These are phyloP conservation scores for Alaudala cheleensis DNA, from an alignment of 2,113 vertebrate species.

Conservation along the genomic window DNA sequence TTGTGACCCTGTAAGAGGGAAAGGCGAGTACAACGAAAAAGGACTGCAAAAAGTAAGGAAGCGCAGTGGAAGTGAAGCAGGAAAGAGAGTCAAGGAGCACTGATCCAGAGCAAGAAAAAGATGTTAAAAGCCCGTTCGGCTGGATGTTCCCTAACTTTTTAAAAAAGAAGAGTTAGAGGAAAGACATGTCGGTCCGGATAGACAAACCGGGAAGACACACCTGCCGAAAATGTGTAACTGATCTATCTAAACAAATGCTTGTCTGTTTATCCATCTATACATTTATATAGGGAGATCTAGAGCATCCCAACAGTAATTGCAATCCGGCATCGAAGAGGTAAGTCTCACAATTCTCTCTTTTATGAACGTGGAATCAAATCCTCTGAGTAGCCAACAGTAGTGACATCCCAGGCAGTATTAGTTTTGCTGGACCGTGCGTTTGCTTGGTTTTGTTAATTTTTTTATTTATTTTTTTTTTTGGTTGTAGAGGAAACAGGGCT, in stretches of 20 bases:
- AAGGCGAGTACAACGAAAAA: constrained; percentile 42
- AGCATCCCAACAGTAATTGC: background rate
- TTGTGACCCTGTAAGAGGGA: constrained; percentile 55
- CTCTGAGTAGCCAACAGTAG: background rate
- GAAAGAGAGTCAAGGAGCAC: background rate
- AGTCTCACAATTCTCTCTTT: constrained; percentile 3
- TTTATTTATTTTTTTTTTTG: background rate
- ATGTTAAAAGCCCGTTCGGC: background rate
- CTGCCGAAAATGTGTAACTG: constrained; percentile 8
- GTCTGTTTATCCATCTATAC: background rate
- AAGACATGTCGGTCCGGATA: background rate
- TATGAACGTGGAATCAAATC: background rate
- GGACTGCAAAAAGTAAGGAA: background rate
- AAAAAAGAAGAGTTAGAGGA: background rate
- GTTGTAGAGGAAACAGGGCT: background rate
- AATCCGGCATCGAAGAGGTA: background rate
- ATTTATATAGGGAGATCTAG: background rate
- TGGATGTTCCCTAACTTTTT: background rate
- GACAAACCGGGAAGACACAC: background rate
- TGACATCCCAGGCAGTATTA: background rate
- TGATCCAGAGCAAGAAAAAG: background rate
- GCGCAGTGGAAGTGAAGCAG: background rate
- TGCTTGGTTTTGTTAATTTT: background rate
- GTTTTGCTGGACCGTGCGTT: background rate
- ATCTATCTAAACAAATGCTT: background rate